Base-by-base conservation (phyloP, 2,888 invertebrate species). In the Metalampra italica region DNA sequence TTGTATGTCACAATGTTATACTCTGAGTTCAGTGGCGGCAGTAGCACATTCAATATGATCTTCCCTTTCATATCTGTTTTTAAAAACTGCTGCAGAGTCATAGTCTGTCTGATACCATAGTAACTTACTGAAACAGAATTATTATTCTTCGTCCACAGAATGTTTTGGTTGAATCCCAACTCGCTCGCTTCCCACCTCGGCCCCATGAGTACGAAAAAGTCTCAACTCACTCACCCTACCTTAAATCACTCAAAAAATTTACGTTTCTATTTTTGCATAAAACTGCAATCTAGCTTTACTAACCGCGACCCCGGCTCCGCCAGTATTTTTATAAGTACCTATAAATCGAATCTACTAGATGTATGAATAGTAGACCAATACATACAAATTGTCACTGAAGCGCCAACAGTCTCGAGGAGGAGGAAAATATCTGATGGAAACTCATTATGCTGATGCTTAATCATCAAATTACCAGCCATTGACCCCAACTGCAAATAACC, bases 371-470 rank as follows among this genome's bases (percentile, higher is more conserved):
- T 5, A 22, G 5, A 22, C 5, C 22, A 3, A 22, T 22, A 22
- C 75, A 64, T 62, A 82, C 81, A 52, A 46, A 78, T 69, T 1
- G 70, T 71, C 0, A 82, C 37, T 51, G 68, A 62, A 0, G 77
- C 80, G 14, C 73, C 80, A 50, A 78, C 68, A 13, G 80, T 75
- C 49, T 71, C 86, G 7, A 91, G 68, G 0, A 89, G 71, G 11
- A 93, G 73, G 61, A 91, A 94, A 9, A 95, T 65, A 64, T 95
- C 95, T 0, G 95, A 95, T 7, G 93, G 92, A 68, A 95, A 95
- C 47, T 93, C 93, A 2, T 78, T 87, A 57, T 93, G 90, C 8
- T 81, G 66, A 63, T 94, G 90, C 69, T 95, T 95, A 49, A 93
- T 90, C 78, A 92, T 91, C 48, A 95, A 68, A 64, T 94, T 95